Evolutionary conservation across 1,140 invertebrate species (phyloP), one percentile per base, ranked within the genome.

Genomic region (Conus ventricosus): DNA sequence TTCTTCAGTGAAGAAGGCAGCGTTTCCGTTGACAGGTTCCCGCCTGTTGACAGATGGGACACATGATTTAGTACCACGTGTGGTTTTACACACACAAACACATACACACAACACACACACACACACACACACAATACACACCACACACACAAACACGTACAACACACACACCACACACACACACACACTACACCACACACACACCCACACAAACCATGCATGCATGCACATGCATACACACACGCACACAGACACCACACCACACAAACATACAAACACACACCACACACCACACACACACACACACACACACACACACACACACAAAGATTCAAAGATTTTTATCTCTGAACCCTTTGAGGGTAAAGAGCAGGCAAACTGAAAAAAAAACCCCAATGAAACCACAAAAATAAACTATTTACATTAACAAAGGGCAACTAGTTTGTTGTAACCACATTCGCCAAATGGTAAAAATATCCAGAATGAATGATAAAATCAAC

Each of bases 1-100:
- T 53, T 87, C 85, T 27, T 87, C 85, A 17, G 85, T 78, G 85
- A 87, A 87, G 53, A 87, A 87, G 23, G 25, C 75, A 57, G 13
- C 57, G 5, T 80, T 78, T 25, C 75, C 85, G 75, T 87, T 87
- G 51, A 87, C 54, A 5, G 85, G 85, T 57, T 87, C 85, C 75
- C 80, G 78, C 85, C 85, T 87, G 85, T 63, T 4, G 39, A 67
- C 13, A 67, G 4, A 63, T 20, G 39, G 63, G 10, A 6, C 20
- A 84, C 15, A 84, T 39, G 39, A 39, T 39, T 39, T 39, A 39
- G 39, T 39, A 39, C 39, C 39, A 39, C 39, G 39, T 39, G 39
- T 39, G 39, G 39, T 39, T 39, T 39, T 39, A 39, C 39, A 39
- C 39, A 39, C 39, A 39, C 39, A 39, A 0, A 39, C 39, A 39